Conservation (phyloP, 2,797 vertebrate species). For the Coluber constrictor region DNA sequence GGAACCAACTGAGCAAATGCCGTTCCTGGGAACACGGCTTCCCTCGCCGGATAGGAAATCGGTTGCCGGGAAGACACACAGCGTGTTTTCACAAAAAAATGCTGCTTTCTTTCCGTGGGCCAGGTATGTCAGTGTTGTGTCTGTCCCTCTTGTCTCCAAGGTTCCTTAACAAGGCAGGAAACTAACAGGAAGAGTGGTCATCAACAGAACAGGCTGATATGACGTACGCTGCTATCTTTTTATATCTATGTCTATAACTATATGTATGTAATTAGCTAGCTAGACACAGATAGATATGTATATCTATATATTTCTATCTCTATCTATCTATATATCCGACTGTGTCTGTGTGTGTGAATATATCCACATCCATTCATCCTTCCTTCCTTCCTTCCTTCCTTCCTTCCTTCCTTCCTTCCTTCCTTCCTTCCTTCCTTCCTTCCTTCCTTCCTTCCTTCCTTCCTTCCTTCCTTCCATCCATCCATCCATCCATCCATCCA, state of each 20-base stretch:
- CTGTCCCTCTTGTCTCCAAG: background rate
- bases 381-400: no score
- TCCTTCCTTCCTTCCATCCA: no score
- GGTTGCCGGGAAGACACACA: background rate
- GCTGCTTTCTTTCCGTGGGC: slow-evolving; percentile 11
- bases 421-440: no score
- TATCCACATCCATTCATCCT: no score
- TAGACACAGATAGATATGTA: no score
- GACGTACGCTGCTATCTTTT: background rate
- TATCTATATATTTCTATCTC: no score
- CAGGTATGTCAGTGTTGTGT: slow-evolving; percentile 7
- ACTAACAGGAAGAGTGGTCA: background rate
- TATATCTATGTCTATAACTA: background rate
- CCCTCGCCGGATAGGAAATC: background rate
- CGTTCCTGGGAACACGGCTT: background rate
- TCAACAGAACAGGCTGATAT: background rate
- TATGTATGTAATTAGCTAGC: no score
- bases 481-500: no score
- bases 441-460: no score
- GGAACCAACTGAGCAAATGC: background rate
- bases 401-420: no score
- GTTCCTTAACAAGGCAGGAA: background rate
- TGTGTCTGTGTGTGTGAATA: no score
- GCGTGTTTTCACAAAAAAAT: slow-evolving; percentile 21
- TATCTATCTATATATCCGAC: no score